These are phyloP conservation scores for Neodiprion virginianus DNA, from an alignment of 1,140 invertebrate genomes.

Conservation along the genomic window DNA sequence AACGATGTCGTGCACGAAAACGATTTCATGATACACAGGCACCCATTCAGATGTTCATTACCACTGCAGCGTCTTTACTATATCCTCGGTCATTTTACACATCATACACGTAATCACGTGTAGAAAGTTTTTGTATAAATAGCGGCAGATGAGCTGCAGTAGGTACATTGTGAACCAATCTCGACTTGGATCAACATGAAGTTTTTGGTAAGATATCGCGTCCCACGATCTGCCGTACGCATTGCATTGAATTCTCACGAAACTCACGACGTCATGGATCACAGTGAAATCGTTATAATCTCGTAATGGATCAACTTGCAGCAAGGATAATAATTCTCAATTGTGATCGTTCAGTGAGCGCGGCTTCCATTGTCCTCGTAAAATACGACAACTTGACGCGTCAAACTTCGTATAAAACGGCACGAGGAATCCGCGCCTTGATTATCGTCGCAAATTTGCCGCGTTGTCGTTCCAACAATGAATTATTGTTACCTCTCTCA, in stretches of 20 bases:
- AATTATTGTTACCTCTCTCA: conserved; percentile 54
- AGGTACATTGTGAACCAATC: background rate
- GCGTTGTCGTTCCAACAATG: conserved; percentile 45
- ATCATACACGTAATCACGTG: background rate
- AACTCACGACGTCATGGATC: no score
- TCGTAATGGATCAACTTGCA: no score
- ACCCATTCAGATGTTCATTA: background rate
- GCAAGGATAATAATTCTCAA: no score
- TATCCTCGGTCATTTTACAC: background rate
- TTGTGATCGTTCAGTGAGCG: no score
- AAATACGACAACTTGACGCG: no score
- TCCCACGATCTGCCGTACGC: background rate
- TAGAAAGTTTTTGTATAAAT: background rate
- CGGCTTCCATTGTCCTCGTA: no score
- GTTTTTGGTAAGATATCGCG: background rate
- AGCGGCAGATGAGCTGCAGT: background rate
- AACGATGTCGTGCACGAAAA: background rate
- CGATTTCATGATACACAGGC: background rate
- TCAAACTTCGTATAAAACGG: no score
- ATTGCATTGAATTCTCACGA: no score
- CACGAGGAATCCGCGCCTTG: no score
- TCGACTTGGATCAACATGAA: background rate
- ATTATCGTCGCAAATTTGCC: background rate
- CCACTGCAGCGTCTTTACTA: background rate
- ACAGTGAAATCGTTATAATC: no score